Percentiles rank a stretch among this genome's conserved stretches.
Conservation (phyloP, 2,113 vertebrate genomes). For the Pterocles gutturalis region DNA sequence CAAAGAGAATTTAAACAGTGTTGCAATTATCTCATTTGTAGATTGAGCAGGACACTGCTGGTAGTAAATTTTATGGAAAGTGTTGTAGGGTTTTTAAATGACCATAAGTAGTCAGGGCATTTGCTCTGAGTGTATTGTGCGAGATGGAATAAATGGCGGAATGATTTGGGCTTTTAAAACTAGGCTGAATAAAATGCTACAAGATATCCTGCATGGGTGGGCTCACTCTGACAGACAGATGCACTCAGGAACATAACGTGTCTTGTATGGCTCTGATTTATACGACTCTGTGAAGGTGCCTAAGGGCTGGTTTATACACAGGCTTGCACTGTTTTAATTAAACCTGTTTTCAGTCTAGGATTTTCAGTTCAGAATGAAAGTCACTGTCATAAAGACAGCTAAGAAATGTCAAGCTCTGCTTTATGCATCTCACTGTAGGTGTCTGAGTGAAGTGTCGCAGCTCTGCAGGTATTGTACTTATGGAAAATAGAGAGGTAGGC, state of each 20-base stretch:
- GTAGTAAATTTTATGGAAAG: constrained; percentile 23
- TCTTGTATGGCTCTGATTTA: constrained; percentile 47
- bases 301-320: constrained; percentile 60
- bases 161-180: constrained; percentile 60
- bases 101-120: constrained; percentile 36
- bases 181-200: constrained; percentile 47
- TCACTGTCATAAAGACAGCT: constrained; percentile 29
- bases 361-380: constrained; percentile 42
- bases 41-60: constrained; percentile 20
- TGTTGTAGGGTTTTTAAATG: constrained; percentile 38
- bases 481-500: not conserved
- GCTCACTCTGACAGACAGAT: constrained; percentile 63
- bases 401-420: constrained; percentile 19
- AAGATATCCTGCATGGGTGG: constrained; percentile 48
- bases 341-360: constrained; percentile 50
- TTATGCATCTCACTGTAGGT: not conserved
- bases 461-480: not conserved
- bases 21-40: constrained; percentile 29
- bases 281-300: constrained; percentile 44
- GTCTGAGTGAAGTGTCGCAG: not conserved
- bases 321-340: constrained; percentile 68
- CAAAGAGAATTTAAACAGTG: constrained; percentile 12
- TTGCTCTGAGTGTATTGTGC: constrained; percentile 28
- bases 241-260: constrained; percentile 27
- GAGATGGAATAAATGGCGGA: constrained; percentile 56